phyloP scores from a whole-genome alignment of 2,888 invertebrate genomes.

The Brachypalpus laphriformis region DNA sequence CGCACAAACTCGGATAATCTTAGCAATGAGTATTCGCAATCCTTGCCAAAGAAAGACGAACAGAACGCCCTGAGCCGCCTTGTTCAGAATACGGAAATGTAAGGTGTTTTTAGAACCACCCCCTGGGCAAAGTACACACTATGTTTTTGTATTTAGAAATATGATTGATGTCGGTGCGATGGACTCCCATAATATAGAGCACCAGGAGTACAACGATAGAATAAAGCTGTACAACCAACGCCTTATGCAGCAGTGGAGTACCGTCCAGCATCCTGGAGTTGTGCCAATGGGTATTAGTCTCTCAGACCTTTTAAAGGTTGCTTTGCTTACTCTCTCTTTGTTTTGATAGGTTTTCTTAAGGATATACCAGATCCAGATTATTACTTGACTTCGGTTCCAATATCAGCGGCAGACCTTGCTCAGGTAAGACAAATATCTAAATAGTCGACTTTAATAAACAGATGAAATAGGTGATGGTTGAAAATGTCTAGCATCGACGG shows the following conservation, averaged over 20 bases:
- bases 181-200: conserved; percentile 93
- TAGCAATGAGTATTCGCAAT: conserved; percentile 85
- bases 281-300: conserved; percentile 77
- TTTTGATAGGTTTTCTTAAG: conserved; percentile 84
- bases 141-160: conserved; percentile 85
- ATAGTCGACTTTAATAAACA: too few relatives aligned
- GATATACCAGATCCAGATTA: conserved; percentile 91
- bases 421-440: conserved; percentile 85
- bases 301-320: neutral
- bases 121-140: conserved; percentile 1
- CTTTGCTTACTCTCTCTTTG: conserved; percentile 6
- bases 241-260: conserved; percentile 84
- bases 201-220: conserved; percentile 93
- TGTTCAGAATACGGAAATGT: conserved; percentile 95
- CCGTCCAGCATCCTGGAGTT: conserved; percentile 80
- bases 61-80: conserved; percentile 95
- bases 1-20: conserved; percentile 89
- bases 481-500: too few relatives aligned
- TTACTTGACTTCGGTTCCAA: conserved; percentile 86
- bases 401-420: conserved; percentile 86
- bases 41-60: conserved; percentile 92
- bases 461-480: too few relatives aligned
- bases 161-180: conserved; percentile 97
- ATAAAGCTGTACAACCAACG: conserved; percentile 88
- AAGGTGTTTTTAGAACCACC: conserved; percentile 80